A percentile compares a stretch with the other conserved stretches of the same genome.
phyloP scores from a whole-genome alignment of 2,113 vertebrate species.

The Epinephelus lanceolatus region DNA sequence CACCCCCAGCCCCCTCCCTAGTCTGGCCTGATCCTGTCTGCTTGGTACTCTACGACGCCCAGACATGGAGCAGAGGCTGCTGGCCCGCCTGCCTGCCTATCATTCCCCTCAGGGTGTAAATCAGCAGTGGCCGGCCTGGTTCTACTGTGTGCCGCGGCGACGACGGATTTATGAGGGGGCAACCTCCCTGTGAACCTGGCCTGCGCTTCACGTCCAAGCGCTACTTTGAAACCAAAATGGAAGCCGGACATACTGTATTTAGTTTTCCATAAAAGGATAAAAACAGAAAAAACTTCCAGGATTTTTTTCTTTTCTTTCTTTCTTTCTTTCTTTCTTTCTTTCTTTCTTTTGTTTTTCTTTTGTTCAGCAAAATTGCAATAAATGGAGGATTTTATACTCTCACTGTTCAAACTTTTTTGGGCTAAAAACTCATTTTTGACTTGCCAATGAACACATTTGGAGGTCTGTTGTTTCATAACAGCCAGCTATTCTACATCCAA shows the following conservation, averaged over 20 bases:
- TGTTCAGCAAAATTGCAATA: not conserved
- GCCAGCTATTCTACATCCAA: slow-evolving; percentile 2
- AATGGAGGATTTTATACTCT: not conserved
- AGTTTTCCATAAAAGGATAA: slow-evolving; percentile 14
- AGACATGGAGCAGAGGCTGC: slow-evolving; percentile 59
- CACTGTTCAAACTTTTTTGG: not conserved
- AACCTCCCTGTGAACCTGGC: slow-evolving; percentile 74
- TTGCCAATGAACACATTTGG: slow-evolving; percentile 8
- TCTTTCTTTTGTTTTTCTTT: too few relatives aligned
- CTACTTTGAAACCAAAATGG: slow-evolving; percentile 31
- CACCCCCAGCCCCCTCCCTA: not conserved
- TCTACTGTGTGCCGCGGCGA: slow-evolving; percentile 59
- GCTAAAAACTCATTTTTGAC: not conserved
- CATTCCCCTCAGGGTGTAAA: slow-evolving; percentile 80
- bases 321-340: too few relatives aligned
- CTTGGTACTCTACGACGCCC: slow-evolving; percentile 30
- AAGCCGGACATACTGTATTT: not conserved
- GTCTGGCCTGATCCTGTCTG: not conserved
- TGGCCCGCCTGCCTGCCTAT: slow-evolving; percentile 73
- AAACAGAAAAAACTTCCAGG: not conserved
- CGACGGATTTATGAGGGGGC: slow-evolving; percentile 82
- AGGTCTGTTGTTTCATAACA: slow-evolving; percentile 16
- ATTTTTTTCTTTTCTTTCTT: not conserved
- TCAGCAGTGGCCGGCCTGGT: slow-evolving; percentile 58
- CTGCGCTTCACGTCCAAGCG: slow-evolving; percentile 48